Conservation (phyloP, 2,888 invertebrate species). For the Zaprionus obscuricornis region DNA sequence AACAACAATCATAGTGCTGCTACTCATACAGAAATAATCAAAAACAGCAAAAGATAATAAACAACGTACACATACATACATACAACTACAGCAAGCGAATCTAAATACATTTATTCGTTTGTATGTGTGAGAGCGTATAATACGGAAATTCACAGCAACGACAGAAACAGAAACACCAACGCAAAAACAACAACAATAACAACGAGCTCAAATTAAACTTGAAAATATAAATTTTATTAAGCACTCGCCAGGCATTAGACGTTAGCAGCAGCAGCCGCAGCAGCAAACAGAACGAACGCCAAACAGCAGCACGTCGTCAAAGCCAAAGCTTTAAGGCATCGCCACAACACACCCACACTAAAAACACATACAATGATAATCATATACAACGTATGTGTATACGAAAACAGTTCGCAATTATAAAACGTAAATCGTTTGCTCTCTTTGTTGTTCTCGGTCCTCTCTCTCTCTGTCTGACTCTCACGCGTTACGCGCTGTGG, state of each 20-base stretch:
- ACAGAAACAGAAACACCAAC: conserved; percentile 33
- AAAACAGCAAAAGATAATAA: conserved; percentile 42
- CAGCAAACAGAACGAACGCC: conserved; percentile 24
- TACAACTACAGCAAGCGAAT: conserved; percentile 24
- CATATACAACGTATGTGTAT: background rate
- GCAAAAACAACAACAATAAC: conserved; percentile 24
- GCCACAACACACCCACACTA: conserved; percentile 39
- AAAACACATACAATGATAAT: conserved; percentile 1
- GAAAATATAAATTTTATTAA: conserved; percentile 47
- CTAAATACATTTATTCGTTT: background rate
- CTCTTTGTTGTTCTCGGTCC: conserved; percentile 5
- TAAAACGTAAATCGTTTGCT: conserved; percentile 30
- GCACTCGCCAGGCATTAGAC: conserved; percentile 43
- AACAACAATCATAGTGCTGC: conserved; percentile 32
- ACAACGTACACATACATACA: conserved; percentile 23
- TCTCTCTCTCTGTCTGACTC: background rate
- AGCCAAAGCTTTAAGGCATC: conserved; percentile 33
- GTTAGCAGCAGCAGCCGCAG: conserved; percentile 18
- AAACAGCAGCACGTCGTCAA: conserved; percentile 18
- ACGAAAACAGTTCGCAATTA: conserved; percentile 22
- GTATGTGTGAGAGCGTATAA: conserved; percentile 3
- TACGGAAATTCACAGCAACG: conserved; percentile 48
- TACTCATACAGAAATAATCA: too few species aligned
- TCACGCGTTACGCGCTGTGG: conserved; percentile 12
- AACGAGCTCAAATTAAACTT: conserved; percentile 58